Evolutionary conservation across 2,888 invertebrate genomes (phyloP).

Genomic region (Brenthis hecate): DNA sequence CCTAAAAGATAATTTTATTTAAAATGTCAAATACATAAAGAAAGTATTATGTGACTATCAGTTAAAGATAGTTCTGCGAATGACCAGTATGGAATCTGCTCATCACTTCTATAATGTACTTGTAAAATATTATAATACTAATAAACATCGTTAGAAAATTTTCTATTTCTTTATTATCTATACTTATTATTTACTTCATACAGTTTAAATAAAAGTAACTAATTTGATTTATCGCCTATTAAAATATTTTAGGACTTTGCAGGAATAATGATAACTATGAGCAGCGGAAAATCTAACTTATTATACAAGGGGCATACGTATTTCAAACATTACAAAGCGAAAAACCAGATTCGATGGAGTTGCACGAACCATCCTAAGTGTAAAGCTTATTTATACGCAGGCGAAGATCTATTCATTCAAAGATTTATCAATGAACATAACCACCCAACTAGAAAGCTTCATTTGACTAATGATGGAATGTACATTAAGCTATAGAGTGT

Average conservation of each 20-base stretch:
- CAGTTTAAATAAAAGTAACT: too few species aligned
- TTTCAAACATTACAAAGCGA: conserved; percentile 43
- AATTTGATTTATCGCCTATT: background rate
- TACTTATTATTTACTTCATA: too few species aligned
- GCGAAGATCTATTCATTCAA: conserved; percentile 39
- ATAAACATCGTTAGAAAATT: too few species aligned
- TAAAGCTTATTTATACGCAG: conserved; percentile 42
- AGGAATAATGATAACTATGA: conserved; percentile 24
- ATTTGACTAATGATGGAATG: conserved; percentile 30
- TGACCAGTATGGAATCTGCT: too few species aligned
- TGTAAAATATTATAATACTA: too few species aligned
- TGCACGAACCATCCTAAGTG: conserved; percentile 50
- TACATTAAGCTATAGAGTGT: conserved; percentile 31
- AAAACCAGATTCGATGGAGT: conserved; percentile 40
- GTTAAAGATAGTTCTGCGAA: too few species aligned
- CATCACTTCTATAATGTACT: too few species aligned
- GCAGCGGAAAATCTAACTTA: conserved; percentile 27
- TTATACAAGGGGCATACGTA: conserved; percentile 29
- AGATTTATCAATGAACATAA: conserved; percentile 32
- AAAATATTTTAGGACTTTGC: background rate
- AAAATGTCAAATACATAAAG: too few species aligned
- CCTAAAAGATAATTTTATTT: too few species aligned
- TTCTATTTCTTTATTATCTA: too few species aligned
- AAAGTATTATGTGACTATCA: too few species aligned
- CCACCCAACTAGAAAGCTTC: conserved; percentile 31